These are phyloP conservation scores for Pollenia amentaria DNA, from an alignment of 2,888 invertebrate species.

Conservation along the genomic window DNA sequence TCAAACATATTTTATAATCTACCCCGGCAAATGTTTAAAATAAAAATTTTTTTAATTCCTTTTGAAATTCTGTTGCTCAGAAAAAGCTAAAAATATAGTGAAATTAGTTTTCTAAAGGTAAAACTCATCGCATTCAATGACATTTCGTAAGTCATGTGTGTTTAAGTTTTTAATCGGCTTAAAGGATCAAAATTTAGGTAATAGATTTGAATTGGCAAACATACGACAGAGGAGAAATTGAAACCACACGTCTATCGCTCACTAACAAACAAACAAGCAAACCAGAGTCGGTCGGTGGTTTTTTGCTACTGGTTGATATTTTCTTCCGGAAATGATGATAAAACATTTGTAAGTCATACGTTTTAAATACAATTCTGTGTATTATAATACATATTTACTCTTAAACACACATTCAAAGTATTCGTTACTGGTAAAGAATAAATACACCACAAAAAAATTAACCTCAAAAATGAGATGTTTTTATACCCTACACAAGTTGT, in stretches of 20 bases:
- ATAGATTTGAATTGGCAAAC: conserved; percentile 28
- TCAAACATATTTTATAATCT: no score
- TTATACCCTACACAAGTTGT: no score
- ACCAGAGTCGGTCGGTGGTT: no score
- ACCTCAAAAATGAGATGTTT: no score
- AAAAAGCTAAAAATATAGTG: neutral
- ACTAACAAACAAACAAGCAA: neutral
- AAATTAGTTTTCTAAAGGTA: neutral
- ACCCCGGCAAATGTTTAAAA: no score
- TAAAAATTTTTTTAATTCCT: no score
- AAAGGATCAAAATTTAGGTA: conserved; percentile 30
- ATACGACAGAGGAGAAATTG: neutral
- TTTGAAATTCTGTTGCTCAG: neutral
- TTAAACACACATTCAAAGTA: no score
- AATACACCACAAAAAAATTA: no score
- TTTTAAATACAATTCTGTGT: neutral
- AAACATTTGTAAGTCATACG: neutral
- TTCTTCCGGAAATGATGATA: neutral
- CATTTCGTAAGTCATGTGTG: conserved; percentile 34
- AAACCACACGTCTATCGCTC: neutral
- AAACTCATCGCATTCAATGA: neutral
- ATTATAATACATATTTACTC: neutral
- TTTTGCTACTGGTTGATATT: neutral
- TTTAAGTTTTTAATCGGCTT: conserved; percentile 53
- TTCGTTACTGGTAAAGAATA: no score